Conservation (phyloP, 2,888 invertebrate species). For the Catocala fraxini region DNA sequence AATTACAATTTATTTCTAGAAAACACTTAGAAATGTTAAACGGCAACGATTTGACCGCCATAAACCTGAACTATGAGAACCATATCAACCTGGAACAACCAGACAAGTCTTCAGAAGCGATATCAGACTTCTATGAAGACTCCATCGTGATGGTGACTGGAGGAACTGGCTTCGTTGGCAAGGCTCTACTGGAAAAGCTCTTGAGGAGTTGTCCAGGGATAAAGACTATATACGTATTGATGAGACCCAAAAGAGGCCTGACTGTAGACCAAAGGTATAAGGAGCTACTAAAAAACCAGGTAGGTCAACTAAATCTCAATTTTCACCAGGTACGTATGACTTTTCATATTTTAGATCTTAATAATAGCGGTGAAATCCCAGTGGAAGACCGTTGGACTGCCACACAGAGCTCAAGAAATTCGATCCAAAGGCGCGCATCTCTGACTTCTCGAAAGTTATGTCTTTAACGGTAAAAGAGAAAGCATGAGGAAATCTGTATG, state of each 20-base stretch:
- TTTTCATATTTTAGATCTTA: too few species aligned
- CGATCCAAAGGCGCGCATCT: too few species aligned
- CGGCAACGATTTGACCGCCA: slow-evolving; percentile 70
- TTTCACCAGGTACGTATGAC: slow-evolving; percentile 5
- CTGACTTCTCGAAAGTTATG: too few species aligned
- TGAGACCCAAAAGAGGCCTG: slow-evolving; percentile 92
- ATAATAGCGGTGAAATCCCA: too few species aligned
- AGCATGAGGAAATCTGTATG: too few species aligned
- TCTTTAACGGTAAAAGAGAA: too few species aligned
- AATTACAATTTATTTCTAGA: slow-evolving; percentile 43
- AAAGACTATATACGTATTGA: slow-evolving; percentile 92
- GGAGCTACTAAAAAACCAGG: slow-evolving; percentile 92
- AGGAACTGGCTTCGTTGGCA: slow-evolving; percentile 94
- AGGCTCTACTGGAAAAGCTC: slow-evolving; percentile 97
- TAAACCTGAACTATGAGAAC: slow-evolving; percentile 64
- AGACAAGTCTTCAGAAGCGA: slow-evolving; percentile 62
- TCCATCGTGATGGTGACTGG: slow-evolving; percentile 88
- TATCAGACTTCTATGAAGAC: slow-evolving; percentile 85
- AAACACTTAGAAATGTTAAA: slow-evolving; percentile 71
- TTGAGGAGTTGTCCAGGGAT: slow-evolving; percentile 94
- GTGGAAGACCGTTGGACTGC: too few species aligned
- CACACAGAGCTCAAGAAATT: too few species aligned
- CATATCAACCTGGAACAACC: slow-evolving; percentile 47
- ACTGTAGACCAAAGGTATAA: slow-evolving; percentile 90
- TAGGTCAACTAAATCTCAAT: slow-evolving; percentile 47